These are phyloP conservation scores for Eueremaeus valkanovi DNA, from an alignment of 2,888 invertebrate genomes.

Conservation along the genomic window DNA sequence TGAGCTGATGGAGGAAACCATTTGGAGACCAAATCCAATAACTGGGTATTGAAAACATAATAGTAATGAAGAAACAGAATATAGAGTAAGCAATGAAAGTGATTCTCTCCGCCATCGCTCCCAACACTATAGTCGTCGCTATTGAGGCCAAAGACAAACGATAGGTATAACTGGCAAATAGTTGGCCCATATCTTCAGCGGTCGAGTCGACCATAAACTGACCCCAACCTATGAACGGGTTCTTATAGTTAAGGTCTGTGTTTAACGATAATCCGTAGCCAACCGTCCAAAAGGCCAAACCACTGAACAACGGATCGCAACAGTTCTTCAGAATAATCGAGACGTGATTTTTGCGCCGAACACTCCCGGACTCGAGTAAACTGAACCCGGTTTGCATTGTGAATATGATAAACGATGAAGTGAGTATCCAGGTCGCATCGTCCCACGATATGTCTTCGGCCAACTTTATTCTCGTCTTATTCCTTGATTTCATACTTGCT, in stretches of 20 bases:
- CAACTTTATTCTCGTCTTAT: neutral
- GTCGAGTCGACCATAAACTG: conserved; percentile 74
- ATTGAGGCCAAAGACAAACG: conserved; percentile 81
- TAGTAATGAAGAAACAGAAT: conserved; percentile 80
- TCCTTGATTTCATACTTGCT: too few species aligned
- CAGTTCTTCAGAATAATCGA: conserved; percentile 98
- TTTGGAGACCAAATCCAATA: conserved; percentile 51
- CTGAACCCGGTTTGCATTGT: conserved; percentile 95
- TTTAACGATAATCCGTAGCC: conserved; percentile 91
- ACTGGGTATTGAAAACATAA: conserved; percentile 86
- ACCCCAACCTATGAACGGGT: conserved; percentile 73
- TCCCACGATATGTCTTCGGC: conserved; percentile 56
- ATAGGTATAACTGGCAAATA: conserved; percentile 82
- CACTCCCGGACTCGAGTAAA: conserved; percentile 87
- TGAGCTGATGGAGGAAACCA: conserved; percentile 50
- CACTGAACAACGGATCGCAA: conserved; percentile 86
- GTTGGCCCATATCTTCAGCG: conserved; percentile 67
- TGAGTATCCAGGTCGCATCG: conserved; percentile 83
- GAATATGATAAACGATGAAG: conserved; percentile 80
- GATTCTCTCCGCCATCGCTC: conserved; percentile 86
- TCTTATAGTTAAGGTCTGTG: conserved; percentile 59
- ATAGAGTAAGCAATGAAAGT: conserved; percentile 77
- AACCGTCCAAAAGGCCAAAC: conserved; percentile 88
- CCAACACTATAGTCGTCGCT: conserved; percentile 85
- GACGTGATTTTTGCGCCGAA: conserved; percentile 73